Percentiles rank a stretch among this genome's conserved stretches.
Evolutionary conservation across 2,113 vertebrate species (phyloP).

Genomic region (Pterocles gutturalis): DNA sequence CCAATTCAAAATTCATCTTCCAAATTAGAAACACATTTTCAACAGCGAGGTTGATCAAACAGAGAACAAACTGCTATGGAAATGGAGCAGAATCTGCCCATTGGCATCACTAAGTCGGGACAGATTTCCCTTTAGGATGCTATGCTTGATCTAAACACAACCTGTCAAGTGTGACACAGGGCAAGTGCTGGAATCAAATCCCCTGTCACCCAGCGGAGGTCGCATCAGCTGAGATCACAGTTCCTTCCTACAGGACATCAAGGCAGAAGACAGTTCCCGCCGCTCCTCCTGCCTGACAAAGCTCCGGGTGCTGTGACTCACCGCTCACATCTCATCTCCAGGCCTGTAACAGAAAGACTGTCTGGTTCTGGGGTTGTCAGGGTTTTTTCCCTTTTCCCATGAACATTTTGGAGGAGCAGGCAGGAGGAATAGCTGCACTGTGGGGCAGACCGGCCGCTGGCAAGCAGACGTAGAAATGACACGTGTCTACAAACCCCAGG

Average conservation of each 20-base stretch:
- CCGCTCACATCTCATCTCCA: neutral
- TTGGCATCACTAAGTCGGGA: neutral
- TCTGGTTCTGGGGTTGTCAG: neutral
- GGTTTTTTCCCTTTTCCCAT: neutral
- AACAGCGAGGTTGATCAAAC: neutral
- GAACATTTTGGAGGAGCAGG: neutral
- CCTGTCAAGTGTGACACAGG: neutral
- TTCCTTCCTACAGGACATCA: neutral
- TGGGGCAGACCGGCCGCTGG: neutral
- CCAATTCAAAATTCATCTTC: neutral
- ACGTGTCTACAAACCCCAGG: accelerated
- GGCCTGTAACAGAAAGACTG: neutral
- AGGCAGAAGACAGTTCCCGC: neutral
- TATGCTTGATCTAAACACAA: neutral
- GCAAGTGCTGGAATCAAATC: neutral
- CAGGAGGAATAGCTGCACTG: neutral
- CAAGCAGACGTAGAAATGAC: neutral
- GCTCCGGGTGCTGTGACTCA: neutral
- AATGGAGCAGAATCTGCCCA: neutral
- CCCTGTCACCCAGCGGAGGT: neutral
- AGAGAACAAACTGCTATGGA: neutral
- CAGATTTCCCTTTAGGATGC: neutral
- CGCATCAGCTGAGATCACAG: neutral
- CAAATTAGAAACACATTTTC: neutral
- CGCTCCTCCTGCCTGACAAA: neutral